Evolutionary conservation across 1,140 invertebrate genomes (phyloP).

Genomic region (Zaprionus vittiger): DNA sequence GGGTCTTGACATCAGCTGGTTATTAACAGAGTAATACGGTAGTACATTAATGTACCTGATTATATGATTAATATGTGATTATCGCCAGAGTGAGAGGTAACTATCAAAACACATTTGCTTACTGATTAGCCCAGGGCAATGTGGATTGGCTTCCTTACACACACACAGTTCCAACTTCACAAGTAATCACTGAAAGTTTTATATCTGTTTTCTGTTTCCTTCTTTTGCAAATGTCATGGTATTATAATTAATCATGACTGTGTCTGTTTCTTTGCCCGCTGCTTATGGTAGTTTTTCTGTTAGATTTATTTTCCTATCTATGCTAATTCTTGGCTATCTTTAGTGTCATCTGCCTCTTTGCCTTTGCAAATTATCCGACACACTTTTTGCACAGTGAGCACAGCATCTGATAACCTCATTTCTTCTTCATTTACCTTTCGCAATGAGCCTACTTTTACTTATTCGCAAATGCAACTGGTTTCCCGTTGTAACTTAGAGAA

Average conservation of each 20-base stretch:
- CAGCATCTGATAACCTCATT: constrained; percentile 41
- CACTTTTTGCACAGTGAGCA: constrained; percentile 13
- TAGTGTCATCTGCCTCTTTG: constrained; percentile 4
- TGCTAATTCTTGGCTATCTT: constrained; percentile 18
- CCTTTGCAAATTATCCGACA: constrained; percentile 22
- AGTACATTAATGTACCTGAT: constrained; percentile 1
- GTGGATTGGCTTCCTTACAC: not conserved
- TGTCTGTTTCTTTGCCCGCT: not conserved
- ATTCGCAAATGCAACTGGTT: constrained; percentile 41
- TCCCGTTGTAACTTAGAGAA: constrained; percentile 18
- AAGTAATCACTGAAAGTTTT: not conserved
- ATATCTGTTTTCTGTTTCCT: not conserved
- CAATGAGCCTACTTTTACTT: constrained; percentile 39
- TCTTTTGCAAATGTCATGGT: constrained; percentile 1
- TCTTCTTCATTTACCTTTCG: constrained; percentile 4
- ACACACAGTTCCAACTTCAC: not conserved
- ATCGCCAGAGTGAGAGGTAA: constrained; percentile 12
- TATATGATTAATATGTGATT: constrained; percentile 34
- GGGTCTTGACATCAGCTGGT: constrained; percentile 21
- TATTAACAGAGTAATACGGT: constrained; percentile 6
- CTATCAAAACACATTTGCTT: not conserved
- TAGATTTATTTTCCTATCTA: constrained; percentile 20
- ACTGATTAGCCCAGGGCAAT: not conserved
- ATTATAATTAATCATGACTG: constrained; percentile 10
- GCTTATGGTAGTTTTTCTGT: constrained; percentile 3